A percentile compares a stretch with the other conserved stretches of the same genome.
Evolutionary conservation across 2,888 invertebrate genomes (phyloP).

Genomic region (Dryobota labecula): DNA sequence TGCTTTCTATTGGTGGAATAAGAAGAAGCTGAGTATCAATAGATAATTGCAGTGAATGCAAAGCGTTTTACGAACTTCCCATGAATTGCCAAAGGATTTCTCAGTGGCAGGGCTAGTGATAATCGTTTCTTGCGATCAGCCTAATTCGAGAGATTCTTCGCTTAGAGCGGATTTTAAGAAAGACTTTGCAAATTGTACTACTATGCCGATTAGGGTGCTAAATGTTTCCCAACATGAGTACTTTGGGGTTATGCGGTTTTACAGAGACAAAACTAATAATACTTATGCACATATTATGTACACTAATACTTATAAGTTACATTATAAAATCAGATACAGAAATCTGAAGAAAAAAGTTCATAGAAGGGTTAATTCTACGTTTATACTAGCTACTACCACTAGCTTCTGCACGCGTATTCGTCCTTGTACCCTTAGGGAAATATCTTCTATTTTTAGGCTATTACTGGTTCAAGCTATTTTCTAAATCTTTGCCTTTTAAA

Average conservation of each 20-base stretch:
- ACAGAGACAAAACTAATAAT: not conserved
- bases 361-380: not conserved
- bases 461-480: no score
- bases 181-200: not conserved
- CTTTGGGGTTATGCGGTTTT: not conserved
- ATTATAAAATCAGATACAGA: not conserved
- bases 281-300: not conserved
- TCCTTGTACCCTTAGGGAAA: no score
- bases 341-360: not conserved
- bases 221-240: not conserved
- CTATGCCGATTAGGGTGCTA: not conserved
- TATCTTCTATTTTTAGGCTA: no score
- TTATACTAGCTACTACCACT: no score
- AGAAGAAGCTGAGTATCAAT: not conserved
- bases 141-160: not conserved
- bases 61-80: not conserved
- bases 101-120: not conserved
- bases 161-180: not conserved
- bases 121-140: not conserved
- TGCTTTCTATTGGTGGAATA: not conserved
- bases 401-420: no score
- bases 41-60: not conserved
- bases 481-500: not conserved
- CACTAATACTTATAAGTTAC: no score
- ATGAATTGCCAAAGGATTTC: not conserved